phyloP scores from a whole-genome alignment of 2,888 invertebrate genomes.

The Nomada flava region DNA sequence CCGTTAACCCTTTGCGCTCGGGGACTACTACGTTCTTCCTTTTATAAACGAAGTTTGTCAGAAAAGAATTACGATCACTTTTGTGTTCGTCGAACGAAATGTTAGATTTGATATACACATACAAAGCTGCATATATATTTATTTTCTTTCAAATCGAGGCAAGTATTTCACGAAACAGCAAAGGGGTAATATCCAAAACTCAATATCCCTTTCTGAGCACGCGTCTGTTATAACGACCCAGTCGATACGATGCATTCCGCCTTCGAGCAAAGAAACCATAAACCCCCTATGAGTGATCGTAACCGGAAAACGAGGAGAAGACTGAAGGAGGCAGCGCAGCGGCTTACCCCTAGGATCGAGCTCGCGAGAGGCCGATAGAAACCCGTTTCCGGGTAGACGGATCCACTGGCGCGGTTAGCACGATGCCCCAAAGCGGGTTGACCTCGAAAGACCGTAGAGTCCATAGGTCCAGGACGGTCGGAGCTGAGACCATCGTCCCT shows the following conservation, averaged over 20 bases:
- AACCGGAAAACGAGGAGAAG: slow-evolving; percentile 68
- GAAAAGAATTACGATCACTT: not conserved
- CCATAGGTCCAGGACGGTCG: slow-evolving; percentile 74
- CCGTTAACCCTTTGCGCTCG: no score
- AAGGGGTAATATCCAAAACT: slow-evolving; percentile 23
- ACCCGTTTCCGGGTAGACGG: slow-evolving; percentile 81
- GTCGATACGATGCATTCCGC: slow-evolving; percentile 50
- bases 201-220: slow-evolving; percentile 11
- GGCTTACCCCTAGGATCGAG: slow-evolving; percentile 63
- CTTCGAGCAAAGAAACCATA: slow-evolving; percentile 66
- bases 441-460: slow-evolving; percentile 78
- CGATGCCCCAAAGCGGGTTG: slow-evolving; percentile 84
- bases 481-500: slow-evolving; percentile 76
- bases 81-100: no score
- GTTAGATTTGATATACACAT: not conserved
- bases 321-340: slow-evolving; percentile 43
- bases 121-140: no score
- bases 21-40: not conserved
- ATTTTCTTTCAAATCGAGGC: no score
- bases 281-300: slow-evolving; percentile 69
- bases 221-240: slow-evolving; percentile 26
- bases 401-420: slow-evolving; percentile 79
- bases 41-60: no score
- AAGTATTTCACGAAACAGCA: not conserved
- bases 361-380: slow-evolving; percentile 67